phyloP scores from a whole-genome alignment of 1,140 invertebrate genomes.

The Philotrypesis tridentata region DNA sequence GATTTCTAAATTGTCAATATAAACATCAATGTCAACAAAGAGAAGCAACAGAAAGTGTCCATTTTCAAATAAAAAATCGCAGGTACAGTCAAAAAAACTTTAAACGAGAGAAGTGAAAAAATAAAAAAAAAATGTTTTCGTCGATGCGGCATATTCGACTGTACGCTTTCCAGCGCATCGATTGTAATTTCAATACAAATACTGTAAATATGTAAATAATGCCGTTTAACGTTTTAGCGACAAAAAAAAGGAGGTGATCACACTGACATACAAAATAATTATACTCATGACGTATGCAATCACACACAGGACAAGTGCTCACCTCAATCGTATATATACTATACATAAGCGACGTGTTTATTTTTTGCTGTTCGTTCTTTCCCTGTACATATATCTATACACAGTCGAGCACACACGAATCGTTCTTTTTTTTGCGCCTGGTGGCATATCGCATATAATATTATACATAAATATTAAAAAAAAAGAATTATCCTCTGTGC shows the following conservation, averaged over 20 bases:
- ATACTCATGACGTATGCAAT: not conserved
- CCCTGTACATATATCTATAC: not conserved
- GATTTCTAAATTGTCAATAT: not conserved
- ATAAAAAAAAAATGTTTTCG: not conserved
- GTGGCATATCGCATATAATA: not conserved
- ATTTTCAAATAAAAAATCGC: not conserved
- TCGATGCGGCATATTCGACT: not conserved
- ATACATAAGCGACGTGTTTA: slow-evolving; percentile 4
- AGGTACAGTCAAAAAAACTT: not conserved
- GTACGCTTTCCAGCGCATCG: not conserved
- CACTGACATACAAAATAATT: not conserved
- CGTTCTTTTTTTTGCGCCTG: not conserved
- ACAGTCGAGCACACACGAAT: not conserved
- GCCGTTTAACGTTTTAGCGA: slow-evolving; percentile 20
- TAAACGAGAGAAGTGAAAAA: not conserved
- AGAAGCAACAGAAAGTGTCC: not conserved
- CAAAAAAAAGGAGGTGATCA: not conserved
- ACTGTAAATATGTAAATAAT: slow-evolving; percentile 38
- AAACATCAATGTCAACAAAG: not conserved
- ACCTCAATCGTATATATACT: not conserved
- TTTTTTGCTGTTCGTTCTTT: slow-evolving; percentile 6
- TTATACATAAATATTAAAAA: not conserved
- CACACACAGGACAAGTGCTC: not conserved
- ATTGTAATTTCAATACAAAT: slow-evolving; percentile 1
- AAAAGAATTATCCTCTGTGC: not conserved